These are phyloP conservation scores for Scartelaos histophorus DNA, from an alignment of 2,113 vertebrate genomes.

Conservation along the genomic window DNA sequence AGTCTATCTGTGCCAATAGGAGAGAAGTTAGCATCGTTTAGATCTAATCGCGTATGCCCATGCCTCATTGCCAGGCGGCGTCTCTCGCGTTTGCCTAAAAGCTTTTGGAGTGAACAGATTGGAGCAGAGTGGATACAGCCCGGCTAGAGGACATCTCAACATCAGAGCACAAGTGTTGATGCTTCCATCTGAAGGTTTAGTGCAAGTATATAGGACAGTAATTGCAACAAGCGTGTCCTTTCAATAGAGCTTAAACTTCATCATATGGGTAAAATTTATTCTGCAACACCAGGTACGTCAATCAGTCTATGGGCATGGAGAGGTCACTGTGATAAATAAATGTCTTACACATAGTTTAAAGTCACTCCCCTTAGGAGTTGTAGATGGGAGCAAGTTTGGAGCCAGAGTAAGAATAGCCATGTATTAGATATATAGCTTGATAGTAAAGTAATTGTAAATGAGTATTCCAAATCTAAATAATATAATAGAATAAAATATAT, in stretches of 20 bases:
- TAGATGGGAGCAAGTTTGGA: too few species aligned
- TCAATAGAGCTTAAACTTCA: constrained; percentile 30
- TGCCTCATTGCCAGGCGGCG: not conserved
- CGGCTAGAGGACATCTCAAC: constrained; percentile 21
- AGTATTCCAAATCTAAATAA: too few species aligned
- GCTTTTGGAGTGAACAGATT: not conserved
- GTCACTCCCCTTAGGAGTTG: not conserved
- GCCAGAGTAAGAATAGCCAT: too few species aligned
- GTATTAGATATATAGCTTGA: too few species aligned
- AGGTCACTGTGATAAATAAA: constrained; percentile 21
- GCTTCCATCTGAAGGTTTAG: constrained; percentile 9
- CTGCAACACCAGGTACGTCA: constrained; percentile 34
- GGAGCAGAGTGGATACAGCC: constrained; percentile 1
- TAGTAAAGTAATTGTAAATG: too few species aligned
- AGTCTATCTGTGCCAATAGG: not conserved
- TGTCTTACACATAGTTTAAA: not conserved
- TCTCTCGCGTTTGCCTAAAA: not conserved
- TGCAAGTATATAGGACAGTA: constrained; percentile 25
- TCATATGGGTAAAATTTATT: constrained; percentile 44
- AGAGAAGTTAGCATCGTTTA: constrained; percentile 1
- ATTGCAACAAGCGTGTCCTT: constrained; percentile 32
- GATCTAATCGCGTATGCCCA: not conserved
- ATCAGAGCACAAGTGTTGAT: constrained; percentile 7
- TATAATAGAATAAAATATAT: too few species aligned
- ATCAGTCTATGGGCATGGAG: constrained; percentile 24